Conservation (phyloP, 2,113 vertebrate species). For the Callipepla californica region DNA sequence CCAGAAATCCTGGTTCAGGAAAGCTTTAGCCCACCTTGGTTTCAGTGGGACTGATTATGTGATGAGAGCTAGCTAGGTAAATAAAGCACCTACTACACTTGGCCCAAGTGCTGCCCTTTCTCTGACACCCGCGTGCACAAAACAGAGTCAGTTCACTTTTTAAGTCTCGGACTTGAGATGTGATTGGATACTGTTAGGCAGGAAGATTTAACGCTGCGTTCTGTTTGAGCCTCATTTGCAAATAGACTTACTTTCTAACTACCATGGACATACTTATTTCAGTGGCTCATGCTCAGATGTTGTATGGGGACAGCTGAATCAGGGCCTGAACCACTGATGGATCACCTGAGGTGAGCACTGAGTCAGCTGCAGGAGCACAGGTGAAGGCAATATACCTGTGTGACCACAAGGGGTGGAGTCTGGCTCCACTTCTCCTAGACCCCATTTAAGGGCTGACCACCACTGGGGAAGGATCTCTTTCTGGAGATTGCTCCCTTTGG, state of each 20-base stretch:
- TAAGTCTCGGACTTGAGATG: neutral
- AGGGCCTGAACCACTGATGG: no score
- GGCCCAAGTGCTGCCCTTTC: neutral
- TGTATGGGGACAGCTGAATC: no score
- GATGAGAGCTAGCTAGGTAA: neutral
- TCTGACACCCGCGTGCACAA: neutral
- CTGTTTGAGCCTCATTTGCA: neutral
- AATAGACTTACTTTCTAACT: constrained; percentile 1
- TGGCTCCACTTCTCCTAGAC: no score
- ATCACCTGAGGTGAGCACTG: no score
- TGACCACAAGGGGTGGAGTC: no score
- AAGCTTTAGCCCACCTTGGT: neutral
- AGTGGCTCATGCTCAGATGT: neutral
- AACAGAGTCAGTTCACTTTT: neutral
- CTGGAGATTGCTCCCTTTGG: no score
- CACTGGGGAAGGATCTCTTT: no score
- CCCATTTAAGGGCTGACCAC: no score
- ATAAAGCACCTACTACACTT: neutral
- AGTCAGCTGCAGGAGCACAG: no score
- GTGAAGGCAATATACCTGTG: no score
- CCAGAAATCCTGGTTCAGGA: neutral
- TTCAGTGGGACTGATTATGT: neutral
- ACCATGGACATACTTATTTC: neutral
- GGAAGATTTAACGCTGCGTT: neutral
- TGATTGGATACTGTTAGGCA: neutral